Conservation (phyloP, 2,888 invertebrate genomes). For the Trissolcus brochymenae region DNA sequence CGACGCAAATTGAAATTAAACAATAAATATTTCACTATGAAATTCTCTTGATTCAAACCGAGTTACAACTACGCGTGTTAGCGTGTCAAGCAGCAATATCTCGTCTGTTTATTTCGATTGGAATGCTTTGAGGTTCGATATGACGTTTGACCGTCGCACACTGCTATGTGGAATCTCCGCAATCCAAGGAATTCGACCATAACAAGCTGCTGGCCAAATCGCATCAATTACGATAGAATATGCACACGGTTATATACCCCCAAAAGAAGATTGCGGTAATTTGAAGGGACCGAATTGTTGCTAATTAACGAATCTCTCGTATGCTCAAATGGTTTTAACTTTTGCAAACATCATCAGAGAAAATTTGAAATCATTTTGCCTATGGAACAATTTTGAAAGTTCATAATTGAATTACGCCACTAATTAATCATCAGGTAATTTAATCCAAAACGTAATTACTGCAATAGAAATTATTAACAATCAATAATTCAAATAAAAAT, state of each 20-base stretch:
- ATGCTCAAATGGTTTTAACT: background rate
- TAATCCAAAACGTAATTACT: no score
- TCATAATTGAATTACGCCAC: no score
- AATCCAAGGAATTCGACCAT: constrained; percentile 43
- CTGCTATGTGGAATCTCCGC: constrained; percentile 27
- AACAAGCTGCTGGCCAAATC: constrained; percentile 24
- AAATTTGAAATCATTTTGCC: no score
- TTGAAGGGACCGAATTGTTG: background rate
- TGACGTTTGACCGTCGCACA: constrained; percentile 55
- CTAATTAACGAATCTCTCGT: background rate
- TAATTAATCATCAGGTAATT: no score
- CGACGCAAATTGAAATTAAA: background rate
- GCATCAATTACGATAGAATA: constrained; percentile 52
- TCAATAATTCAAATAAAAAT: no score
- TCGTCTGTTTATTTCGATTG: constrained; percentile 67
- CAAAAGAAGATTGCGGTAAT: background rate
- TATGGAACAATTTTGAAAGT: no score
- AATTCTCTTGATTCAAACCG: constrained; percentile 51
- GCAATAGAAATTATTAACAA: no score
- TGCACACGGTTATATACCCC: constrained; percentile 6
- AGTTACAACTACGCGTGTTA: constrained; percentile 57
- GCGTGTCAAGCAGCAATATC: constrained; percentile 75
- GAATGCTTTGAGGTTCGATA: constrained; percentile 71
- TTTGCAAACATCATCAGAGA: no score
- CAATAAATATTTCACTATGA: constrained; percentile 6